Conservation (phyloP, 2,113 vertebrate genomes). For the Acinonyx jubatus region DNA sequence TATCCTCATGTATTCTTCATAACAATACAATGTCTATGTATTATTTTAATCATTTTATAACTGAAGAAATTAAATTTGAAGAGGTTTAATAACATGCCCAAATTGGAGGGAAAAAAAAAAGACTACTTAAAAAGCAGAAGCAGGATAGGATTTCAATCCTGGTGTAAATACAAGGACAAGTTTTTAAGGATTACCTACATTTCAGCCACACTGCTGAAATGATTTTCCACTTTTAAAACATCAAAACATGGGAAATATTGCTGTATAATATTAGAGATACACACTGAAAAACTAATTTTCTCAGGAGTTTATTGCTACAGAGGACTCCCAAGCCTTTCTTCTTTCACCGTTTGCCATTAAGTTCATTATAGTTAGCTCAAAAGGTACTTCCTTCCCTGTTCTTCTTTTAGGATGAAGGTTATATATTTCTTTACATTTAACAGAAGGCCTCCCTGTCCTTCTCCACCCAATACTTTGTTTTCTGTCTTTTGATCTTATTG, state of each 20-base stretch:
- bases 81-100: not conserved
- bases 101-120: not conserved
- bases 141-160: not conserved
- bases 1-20: not conserved
- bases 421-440: not conserved
- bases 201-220: not conserved
- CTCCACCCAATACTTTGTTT: not conserved
- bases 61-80: not conserved
- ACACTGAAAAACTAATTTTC: conserved; percentile 17
- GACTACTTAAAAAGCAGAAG: not conserved
- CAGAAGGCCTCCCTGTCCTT: not conserved
- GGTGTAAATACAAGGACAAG: not conserved
- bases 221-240: not conserved
- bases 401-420: not conserved
- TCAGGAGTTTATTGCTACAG: not conserved
- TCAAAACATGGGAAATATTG: not conserved
- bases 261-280: not conserved
- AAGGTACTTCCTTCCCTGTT: not conserved
- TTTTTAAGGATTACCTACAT: not conserved
- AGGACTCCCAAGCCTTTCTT: not conserved
- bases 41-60: conserved; percentile 31
- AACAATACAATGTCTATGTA: not conserved
- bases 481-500: not conserved
- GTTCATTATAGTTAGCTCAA: not conserved
- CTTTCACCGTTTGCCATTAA: not conserved